Evolutionary conservation across 2,888 invertebrate genomes (phyloP), one percentile per base, ranked within the genome.

Genomic region (Campaea margaritaria): DNA sequence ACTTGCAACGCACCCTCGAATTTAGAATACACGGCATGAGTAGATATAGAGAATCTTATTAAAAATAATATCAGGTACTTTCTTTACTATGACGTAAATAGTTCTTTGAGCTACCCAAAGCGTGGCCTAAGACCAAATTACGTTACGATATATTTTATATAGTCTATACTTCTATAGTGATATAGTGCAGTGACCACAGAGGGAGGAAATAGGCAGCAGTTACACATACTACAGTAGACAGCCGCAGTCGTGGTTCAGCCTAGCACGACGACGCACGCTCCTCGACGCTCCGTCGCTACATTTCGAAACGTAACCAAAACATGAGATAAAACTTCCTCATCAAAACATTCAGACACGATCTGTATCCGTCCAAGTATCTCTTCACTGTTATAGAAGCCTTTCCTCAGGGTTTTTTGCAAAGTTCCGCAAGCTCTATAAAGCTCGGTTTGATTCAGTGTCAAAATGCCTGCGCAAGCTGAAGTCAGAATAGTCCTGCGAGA

Each of bases 391-490:
- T 10, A 7, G 16, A 34, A 38, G n/a, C 16, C 42, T 48, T 45
- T 49, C 50, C 9, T 50, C 10, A 11, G 41, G 38, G 36, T 54
- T 51, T 55, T n/a, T 2, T 2, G 9, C n/a, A 50, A 65, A 58
- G 38, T 65, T 60, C 48, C 21, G 8, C 54, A 62, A 66, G 66
- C 52, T 65, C 49, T 47, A 34, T 55, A 51, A 49, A 50, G 53
- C 62, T 67, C 53, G 52, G 63, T 42, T 58, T 44, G 39, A 42
- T 39, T 60, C 36, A 44, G 68, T 69, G 67, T 58, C 65, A 46
- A 83, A 67, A 91, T 91, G 91, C 92, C 91, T 68, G 90, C 87
- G 57, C 85, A 89, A 81, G 69, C 76, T 63, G 86, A 81, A 64
- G 76, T 81, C 21, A 83, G 78, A 69, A 83, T 91, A 59, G 82